These are phyloP conservation scores for Theretra japonica DNA, from an alignment of 2,888 invertebrate species.

Conservation along the genomic window DNA sequence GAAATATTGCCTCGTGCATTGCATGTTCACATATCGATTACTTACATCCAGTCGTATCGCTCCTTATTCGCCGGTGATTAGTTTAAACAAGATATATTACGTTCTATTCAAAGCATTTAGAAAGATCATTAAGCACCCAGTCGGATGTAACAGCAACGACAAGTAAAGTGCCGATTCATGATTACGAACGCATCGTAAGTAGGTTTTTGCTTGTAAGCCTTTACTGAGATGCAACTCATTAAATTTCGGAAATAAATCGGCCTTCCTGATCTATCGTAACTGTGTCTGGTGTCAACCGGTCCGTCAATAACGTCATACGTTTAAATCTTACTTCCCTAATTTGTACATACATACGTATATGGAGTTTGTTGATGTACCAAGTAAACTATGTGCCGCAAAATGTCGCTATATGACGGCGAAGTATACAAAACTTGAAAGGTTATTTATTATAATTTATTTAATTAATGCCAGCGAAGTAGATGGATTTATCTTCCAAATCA, in stretches of 20 bases:
- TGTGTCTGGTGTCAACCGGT: conserved; percentile 20
- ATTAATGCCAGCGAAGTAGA: too few species aligned
- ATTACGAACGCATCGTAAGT: conserved; percentile 1
- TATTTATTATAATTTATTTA: too few species aligned
- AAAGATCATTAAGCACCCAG: conserved; percentile 41
- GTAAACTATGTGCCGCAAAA: not conserved
- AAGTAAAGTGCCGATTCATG: conserved; percentile 25
- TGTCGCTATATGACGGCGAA: too few species aligned
- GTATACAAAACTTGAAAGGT: too few species aligned
- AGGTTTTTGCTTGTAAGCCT: conserved; percentile 15
- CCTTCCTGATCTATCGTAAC: conserved; percentile 17
- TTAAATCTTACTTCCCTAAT: conserved; percentile 8
- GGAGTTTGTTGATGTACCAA: not conserved
- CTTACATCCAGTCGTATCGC: conserved; percentile 16
- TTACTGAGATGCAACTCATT: conserved; percentile 20
- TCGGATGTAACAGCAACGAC: conserved; percentile 27
- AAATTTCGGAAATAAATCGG: conserved; percentile 20
- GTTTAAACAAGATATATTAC: conserved; percentile 28
- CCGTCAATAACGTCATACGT: not conserved
- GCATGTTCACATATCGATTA: conserved; percentile 19
- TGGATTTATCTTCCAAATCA: too few species aligned
- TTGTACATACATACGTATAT: not conserved
- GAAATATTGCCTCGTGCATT: conserved; percentile 17
- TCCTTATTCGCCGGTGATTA: conserved; percentile 27
- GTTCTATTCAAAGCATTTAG: conserved; percentile 35